Conservation (phyloP, 2,113 vertebrate genomes). For the Donacobius atricapilla region DNA sequence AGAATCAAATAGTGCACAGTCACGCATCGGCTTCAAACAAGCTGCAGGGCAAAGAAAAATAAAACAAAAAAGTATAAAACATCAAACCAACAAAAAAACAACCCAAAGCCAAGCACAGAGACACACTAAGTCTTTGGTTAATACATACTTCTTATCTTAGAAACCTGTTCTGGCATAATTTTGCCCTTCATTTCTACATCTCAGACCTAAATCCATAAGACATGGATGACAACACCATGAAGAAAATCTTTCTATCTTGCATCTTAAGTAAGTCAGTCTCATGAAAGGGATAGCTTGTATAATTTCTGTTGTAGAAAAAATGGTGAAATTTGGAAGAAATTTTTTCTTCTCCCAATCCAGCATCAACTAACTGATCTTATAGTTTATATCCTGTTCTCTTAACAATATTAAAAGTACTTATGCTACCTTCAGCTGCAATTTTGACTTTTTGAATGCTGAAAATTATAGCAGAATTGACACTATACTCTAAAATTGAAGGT, state of each 20-base stretch:
- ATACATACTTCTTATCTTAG: background rate
- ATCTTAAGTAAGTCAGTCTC: background rate
- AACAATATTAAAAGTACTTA: background rate
- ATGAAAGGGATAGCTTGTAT: background rate
- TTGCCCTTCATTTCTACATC: background rate
- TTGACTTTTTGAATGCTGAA: background rate
- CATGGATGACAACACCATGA: rapidly evolving
- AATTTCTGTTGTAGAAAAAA: background rate
- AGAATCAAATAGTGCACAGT: constrained; percentile 67
- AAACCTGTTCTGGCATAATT: background rate
- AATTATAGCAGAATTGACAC: background rate
- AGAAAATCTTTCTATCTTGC: background rate
- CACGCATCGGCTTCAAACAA: constrained; percentile 64
- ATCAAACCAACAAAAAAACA: background rate
- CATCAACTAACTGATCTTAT: background rate
- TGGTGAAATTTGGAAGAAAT: background rate
- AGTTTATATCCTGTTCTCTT: background rate
- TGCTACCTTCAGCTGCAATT: background rate
- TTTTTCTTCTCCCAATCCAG: background rate
- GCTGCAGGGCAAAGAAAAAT: constrained; percentile 53
- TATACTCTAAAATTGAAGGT: background rate
- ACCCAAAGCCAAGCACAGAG: background rate
- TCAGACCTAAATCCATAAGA: background rate
- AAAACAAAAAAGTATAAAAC: background rate
- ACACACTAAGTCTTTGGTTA: background rate